A percentile compares a stretch with the other conserved stretches of the same genome.
phyloP scores from a whole-genome alignment of 2,113 vertebrate species.

The Piaya cayana region DNA sequence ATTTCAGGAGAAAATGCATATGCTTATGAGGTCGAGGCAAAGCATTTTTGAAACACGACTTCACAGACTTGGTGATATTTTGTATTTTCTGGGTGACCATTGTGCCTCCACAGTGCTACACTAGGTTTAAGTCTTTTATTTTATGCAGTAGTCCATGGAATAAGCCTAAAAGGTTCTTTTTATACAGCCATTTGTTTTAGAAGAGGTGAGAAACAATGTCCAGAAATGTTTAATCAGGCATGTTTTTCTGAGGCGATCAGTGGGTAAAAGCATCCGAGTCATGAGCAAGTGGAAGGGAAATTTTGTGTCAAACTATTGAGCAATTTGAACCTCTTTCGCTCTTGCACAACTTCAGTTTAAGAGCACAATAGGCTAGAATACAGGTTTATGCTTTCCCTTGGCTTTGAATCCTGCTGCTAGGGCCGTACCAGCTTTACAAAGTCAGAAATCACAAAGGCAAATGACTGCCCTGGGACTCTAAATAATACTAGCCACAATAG shows the following conservation, averaged over 20 bases:
- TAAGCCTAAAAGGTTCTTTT: background rate
- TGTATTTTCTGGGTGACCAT: background rate
- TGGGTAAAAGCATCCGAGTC: conserved; percentile 3
- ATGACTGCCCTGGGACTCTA: background rate
- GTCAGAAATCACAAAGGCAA: background rate
- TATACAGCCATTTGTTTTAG: background rate
- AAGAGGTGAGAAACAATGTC: background rate
- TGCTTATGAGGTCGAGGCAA: background rate
- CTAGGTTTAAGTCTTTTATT: background rate
- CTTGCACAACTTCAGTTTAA: background rate
- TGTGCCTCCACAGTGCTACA: background rate
- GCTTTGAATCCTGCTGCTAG: background rate
- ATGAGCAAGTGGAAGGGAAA: background rate
- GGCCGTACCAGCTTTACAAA: background rate
- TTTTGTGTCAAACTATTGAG: background rate
- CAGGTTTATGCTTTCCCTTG: background rate
- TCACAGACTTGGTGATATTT: background rate
- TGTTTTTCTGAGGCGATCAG: background rate
- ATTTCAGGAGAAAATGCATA: background rate
- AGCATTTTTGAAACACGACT: background rate
- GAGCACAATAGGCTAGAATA: background rate
- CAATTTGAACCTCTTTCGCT: background rate
- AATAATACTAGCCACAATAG: background rate
- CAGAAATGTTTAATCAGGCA: background rate
- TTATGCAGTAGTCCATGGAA: background rate